Evolutionary conservation across 1,140 invertebrate genomes (phyloP), one percentile per base, ranked within the genome.

Genomic region (Leguminivora glycinivorella): DNA sequence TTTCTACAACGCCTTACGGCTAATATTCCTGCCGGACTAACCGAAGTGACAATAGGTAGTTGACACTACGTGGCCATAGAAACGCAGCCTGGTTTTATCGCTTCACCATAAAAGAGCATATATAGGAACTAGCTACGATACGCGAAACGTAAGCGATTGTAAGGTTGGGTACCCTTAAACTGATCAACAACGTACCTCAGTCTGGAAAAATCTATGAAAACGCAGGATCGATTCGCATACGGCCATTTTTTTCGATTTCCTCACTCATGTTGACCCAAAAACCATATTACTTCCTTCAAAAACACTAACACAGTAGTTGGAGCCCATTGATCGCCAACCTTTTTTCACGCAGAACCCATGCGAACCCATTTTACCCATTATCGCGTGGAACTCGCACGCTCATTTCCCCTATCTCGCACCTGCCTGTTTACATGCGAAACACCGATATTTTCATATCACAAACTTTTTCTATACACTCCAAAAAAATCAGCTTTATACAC

Each of bases 381-480:
- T 63, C 58, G 25, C 26, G 17, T 2, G 58, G 58, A 63, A 63
- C 58, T 29, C 12, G 25, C 58, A 63, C 58, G 25, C 10, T 56
- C 72, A 76, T 76, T 76, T 74, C 75, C 70, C 52, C 29, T 74
- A 72, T 74, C 72, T 76, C 72, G 52, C 75, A 74, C 75, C 75
- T 76, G 75, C 71, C 60, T 34, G 38, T 71, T 56, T 72, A 73
- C 70, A 63, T 63, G 58, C 25, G 58, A 63, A 63, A 73, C 69
- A 71, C 70, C 63, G 73, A 73, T 72, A 77, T 77, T 77, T 72
- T 72, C 70, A 69, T 75, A 77, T 77, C 70, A 73, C 73, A 69
- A 47, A 68, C 70, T 75, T 69, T 71, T 74, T 71, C 43, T 58
- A 17, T 29, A n/a, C 17, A 26, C 7, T 3, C 58, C 17, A 5